These are phyloP conservation scores for Sylvietta virens DNA, from an alignment of 2,113 vertebrate genomes.

Conservation along the genomic window DNA sequence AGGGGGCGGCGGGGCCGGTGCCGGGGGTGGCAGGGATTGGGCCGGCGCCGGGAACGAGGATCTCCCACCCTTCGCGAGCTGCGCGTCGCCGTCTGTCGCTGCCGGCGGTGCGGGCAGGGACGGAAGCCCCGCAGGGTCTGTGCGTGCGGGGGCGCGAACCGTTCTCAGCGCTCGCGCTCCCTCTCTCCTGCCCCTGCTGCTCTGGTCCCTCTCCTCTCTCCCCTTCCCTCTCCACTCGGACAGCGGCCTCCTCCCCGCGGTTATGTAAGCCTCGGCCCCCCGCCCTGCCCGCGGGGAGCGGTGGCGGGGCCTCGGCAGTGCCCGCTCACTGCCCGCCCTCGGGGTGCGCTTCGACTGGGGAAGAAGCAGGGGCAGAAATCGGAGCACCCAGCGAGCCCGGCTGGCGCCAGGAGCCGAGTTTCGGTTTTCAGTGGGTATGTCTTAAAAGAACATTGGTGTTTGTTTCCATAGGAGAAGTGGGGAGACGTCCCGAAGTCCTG, in stretches of 20 bases:
- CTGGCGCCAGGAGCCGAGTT: background rate
- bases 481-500: background rate
- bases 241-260: background rate
- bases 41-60: rapidly evolving
- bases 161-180: background rate
- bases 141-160: background rate
- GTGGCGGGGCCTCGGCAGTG: background rate
- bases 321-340: background rate
- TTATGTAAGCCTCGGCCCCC: background rate
- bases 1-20: background rate
- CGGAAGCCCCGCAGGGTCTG: background rate
- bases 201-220: background rate
- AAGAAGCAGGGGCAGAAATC: background rate
- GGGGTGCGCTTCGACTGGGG: background rate
- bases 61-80: no score
- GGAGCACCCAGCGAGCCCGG: background rate
- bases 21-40: background rate
- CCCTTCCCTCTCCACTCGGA: no score
- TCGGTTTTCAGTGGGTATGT: rapidly evolving
- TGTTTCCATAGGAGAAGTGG: background rate
- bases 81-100: background rate
- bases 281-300: background rate
- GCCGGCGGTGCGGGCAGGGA: background rate
- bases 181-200: background rate
- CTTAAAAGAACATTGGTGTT: background rate